phyloP scores from a whole-genome alignment of 2,113 vertebrate genomes.

The Hirundichthys speculiger region DNA sequence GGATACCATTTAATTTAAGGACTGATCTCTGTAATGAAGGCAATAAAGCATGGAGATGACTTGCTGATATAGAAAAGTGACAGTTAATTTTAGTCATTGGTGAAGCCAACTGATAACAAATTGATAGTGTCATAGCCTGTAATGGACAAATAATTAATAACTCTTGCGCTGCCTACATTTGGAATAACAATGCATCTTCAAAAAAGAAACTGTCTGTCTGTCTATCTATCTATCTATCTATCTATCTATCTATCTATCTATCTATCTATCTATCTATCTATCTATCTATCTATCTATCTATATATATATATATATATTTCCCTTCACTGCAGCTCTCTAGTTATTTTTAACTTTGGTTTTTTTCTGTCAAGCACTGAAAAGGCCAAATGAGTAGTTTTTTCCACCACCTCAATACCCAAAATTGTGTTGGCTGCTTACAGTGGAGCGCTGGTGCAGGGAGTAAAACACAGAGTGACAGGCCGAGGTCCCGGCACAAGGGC shows the following conservation, averaged over 20 bases:
- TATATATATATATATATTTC: conserved; percentile 44
- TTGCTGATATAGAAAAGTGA: conserved; percentile 71
- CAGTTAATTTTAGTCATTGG: conserved; percentile 74
- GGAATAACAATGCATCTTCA: conserved; percentile 53
- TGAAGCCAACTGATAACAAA: conserved; percentile 70
- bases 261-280: too few relatives aligned
- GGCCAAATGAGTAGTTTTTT: conserved; percentile 61
- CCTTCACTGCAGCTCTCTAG: conserved; percentile 15
- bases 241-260: too few relatives aligned
- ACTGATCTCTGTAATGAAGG: conserved; percentile 55
- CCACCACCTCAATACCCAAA: conserved; percentile 55
- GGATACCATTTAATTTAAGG: conserved; percentile 40
- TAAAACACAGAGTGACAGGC: conserved; percentile 64
- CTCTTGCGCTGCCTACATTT: conserved; percentile 53
- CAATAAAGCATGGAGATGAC: conserved; percentile 62
- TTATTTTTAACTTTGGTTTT: too few relatives aligned
- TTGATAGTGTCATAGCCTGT: conserved; percentile 71
- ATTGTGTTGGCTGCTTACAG: conserved; percentile 61
- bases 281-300: too few relatives aligned
- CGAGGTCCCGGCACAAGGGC: conserved; percentile 54
- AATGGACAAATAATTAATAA: conserved; percentile 78
- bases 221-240: too few relatives aligned
- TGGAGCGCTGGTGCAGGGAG: conserved; percentile 41
- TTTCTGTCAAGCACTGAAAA: conserved; percentile 68
- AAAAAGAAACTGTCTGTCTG: too few relatives aligned